These are phyloP conservation scores for Oedothorax gibbosus DNA, from an alignment of 1,140 invertebrate genomes.

Conservation along the genomic window DNA sequence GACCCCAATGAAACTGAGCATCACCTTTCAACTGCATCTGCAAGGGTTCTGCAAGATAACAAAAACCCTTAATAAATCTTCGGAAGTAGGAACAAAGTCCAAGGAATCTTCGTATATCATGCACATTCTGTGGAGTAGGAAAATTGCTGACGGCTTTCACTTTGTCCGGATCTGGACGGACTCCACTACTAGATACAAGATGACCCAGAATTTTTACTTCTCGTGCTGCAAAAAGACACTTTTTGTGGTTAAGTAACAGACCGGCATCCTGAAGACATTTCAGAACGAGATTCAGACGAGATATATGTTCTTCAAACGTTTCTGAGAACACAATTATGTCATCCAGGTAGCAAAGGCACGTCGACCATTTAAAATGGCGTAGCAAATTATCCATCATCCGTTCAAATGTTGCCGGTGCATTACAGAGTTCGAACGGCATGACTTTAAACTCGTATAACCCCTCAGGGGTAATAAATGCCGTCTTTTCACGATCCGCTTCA, in stretches of 20 bases:
- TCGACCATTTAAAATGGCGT: constrained; percentile 18
- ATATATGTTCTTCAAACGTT: constrained; percentile 32
- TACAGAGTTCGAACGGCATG: constrained; percentile 64
- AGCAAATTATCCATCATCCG: constrained; percentile 42
- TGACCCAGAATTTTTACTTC: constrained; percentile 15
- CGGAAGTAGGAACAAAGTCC: constrained; percentile 20
- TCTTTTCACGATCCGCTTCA: constrained; percentile 19
- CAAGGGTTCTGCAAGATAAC: neutral
- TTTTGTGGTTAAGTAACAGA: neutral
- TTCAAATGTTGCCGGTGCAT: constrained; percentile 1
- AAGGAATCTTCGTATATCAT: constrained; percentile 34
- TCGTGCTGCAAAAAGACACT: constrained; percentile 23
- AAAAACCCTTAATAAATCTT: constrained; percentile 23
- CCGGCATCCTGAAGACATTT: constrained; percentile 9
- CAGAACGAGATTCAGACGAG: constrained; percentile 8
- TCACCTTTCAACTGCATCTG: no score
- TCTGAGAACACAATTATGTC: constrained; percentile 63
- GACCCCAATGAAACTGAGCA: no score
- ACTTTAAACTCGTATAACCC: constrained; percentile 18
- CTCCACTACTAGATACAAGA: constrained; percentile 8
- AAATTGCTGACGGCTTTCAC: neutral
- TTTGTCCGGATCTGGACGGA: constrained; percentile 13
- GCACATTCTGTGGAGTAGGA: constrained; percentile 7
- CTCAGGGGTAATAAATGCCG: constrained; percentile 17
- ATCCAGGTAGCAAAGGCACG: constrained; percentile 67